Evolutionary conservation across 2,888 invertebrate species (phyloP), one percentile per base, ranked within the genome.

Genomic region (Chalcosyrphus nemorum): DNA sequence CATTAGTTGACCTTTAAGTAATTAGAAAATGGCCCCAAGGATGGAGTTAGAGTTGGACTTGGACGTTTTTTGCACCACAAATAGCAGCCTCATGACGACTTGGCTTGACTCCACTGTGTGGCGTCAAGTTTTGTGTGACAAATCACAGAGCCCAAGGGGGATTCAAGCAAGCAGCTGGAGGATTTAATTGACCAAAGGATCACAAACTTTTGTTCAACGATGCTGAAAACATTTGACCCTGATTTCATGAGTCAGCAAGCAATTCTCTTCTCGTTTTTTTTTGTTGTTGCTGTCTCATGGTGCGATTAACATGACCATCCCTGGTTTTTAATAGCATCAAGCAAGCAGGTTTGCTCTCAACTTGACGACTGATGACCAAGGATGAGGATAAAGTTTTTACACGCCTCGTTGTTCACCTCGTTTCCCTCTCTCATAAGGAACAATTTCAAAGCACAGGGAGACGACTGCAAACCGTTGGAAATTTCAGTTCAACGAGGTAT

Each of bases 121-220:
- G 9, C 80, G 45, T 75, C 80, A 80, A 80, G 52, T 84, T 75
- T 57, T 61, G 84, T 65, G 74, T 65, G 74, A 84, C 84, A 84
- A 84, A 80, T 84, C 84, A 84, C 80, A 61, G 52, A 61, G 45
- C 66, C 45, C 27, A 32, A 38, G 52, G 65, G 59, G 21, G 74
- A 63, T 80, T 70, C 84, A 81, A 38, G 65, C 57, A 81, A 52
- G 82, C 75, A 85, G 80, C 68, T 88, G 87, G 89, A 89, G 80
- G 89, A 90, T 90, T 91, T 90, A 91, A 91, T 90, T 91, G 90
- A 91, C 90, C 89, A 88, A 88, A 88, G 89, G 87, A 90, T 89
- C 89, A 89, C 90, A 89, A 90, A 89, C 87, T 89, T 89, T 88
- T 88, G 88, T 86, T 86, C 90, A 89, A 89, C 90, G 89, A 90